These are phyloP conservation scores for Lipotes vexillifer DNA, from an alignment of 2,113 vertebrate species.

Conservation along the genomic window DNA sequence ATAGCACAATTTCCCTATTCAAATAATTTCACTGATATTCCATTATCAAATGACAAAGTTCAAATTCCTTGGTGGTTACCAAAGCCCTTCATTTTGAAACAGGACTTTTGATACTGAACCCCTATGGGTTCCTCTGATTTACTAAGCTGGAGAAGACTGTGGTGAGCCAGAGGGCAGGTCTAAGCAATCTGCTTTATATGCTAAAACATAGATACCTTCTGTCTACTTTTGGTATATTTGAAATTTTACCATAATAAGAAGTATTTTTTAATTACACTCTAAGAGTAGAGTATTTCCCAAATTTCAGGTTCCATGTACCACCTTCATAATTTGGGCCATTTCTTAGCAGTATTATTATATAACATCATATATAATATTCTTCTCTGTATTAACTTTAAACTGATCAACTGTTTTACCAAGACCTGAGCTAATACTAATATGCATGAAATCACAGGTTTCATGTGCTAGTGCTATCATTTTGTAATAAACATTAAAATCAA, in stretches of 20 bases:
- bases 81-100: background rate
- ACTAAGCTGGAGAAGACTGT: background rate
- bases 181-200: background rate
- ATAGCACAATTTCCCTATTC: background rate
- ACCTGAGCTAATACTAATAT: background rate
- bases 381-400: background rate
- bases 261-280: background rate
- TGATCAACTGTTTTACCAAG: background rate
- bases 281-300: background rate
- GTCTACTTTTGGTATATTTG: background rate
- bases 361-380: background rate
- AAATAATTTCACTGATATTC: background rate
- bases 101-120: background rate
- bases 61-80: background rate
- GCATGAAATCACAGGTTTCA: background rate
- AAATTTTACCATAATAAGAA: background rate
- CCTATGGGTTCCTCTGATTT: background rate
- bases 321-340: background rate
- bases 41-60: background rate
- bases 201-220: background rate
- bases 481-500: background rate
- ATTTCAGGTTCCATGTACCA: background rate
- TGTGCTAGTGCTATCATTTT: background rate
- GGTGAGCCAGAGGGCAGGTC: background rate
- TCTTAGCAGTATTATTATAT: background rate